Evolutionary conservation across 2,888 invertebrate species (phyloP).

Genomic region (Myathropa florea): DNA sequence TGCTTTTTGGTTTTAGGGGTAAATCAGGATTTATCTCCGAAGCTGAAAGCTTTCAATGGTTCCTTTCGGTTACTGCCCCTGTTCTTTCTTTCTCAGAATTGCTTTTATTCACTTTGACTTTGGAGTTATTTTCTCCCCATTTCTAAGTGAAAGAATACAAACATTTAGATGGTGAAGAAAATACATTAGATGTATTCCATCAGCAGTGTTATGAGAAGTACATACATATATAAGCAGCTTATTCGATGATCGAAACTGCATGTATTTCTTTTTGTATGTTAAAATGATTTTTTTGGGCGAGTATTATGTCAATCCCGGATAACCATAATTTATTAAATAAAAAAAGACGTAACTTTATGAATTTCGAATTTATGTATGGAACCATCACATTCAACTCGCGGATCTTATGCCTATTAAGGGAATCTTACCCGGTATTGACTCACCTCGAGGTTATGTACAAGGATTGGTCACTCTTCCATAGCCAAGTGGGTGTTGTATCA

Average conservation of each 20-base stretch:
- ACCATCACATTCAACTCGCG: too few relatives aligned
- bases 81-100: slow-evolving; percentile 30
- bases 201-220: slow-evolving; percentile 12
- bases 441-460: too few relatives aligned
- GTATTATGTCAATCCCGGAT: too few relatives aligned
- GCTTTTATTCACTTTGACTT: slow-evolving; percentile 34
- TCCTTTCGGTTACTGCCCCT: slow-evolving; percentile 16
- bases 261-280: neutral
- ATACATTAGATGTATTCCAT: slow-evolving; percentile 29
- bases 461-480: too few relatives aligned
- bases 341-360: too few relatives aligned
- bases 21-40: slow-evolving; percentile 54
- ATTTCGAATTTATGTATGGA: too few relatives aligned
- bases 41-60: slow-evolving; percentile 47
- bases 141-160: slow-evolving; percentile 11
- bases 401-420: too few relatives aligned
- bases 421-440: too few relatives aligned
- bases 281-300: neutral
- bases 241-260: slow-evolving; percentile 29
- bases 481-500: too few relatives aligned
- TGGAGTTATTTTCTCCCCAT: slow-evolving; percentile 2
- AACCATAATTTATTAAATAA: too few relatives aligned
- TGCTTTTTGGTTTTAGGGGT: slow-evolving; percentile 39
- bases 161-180: slow-evolving; percentile 18
- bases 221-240: slow-evolving; percentile 36